A percentile compares a stretch with the other conserved stretches of the same genome.
These are phyloP conservation scores for Acanthosepion esculentum DNA, from an alignment of 2,888 invertebrate genomes.

Conservation along the genomic window DNA sequence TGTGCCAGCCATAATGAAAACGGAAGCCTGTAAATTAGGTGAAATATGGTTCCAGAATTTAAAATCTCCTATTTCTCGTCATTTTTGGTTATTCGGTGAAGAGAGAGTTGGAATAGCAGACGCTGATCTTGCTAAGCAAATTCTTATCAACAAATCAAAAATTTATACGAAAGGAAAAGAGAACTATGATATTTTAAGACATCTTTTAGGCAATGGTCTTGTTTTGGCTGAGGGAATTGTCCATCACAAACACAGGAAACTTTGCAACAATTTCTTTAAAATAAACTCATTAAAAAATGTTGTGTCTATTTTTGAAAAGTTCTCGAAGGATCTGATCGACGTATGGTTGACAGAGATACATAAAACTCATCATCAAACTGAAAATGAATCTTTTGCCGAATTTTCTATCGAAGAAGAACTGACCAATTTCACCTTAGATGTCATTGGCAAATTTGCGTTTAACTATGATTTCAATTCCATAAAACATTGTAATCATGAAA, in stretches of 20 bases:
- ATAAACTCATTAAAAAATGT: background rate
- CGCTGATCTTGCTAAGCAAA: slow-evolving; percentile 57
- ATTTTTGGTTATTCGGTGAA: slow-evolving; percentile 63
- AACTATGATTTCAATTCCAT: slow-evolving; percentile 59
- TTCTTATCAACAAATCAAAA: slow-evolving; percentile 57
- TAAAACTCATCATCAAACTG: too few relatives aligned
- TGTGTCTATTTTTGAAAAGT: background rate
- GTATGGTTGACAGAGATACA: background rate
- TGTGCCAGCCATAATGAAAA: background rate
- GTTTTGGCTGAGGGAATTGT: background rate
- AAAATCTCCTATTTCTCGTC: slow-evolving; percentile 62
- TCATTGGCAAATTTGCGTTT: slow-evolving; percentile 63
- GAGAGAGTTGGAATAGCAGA: slow-evolving; percentile 58
- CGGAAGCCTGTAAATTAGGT: background rate
- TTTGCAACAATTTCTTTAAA: background rate
- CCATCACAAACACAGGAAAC: slow-evolving; percentile 13
- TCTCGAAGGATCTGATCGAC: background rate
- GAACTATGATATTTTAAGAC: background rate
- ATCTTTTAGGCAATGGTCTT: background rate
- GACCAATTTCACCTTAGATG: slow-evolving; percentile 56
- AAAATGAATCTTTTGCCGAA: background rate
- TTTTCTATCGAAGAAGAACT: slow-evolving; percentile 43
- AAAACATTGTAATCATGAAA: slow-evolving; percentile 50
- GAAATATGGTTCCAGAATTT: slow-evolving; percentile 58
- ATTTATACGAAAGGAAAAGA: slow-evolving; percentile 56